A percentile compares a stretch with the other conserved stretches of the same genome.
These are phyloP conservation scores for Agrilus cyanescens DNA, from an alignment of 2,888 invertebrate genomes.

Conservation along the genomic window DNA sequence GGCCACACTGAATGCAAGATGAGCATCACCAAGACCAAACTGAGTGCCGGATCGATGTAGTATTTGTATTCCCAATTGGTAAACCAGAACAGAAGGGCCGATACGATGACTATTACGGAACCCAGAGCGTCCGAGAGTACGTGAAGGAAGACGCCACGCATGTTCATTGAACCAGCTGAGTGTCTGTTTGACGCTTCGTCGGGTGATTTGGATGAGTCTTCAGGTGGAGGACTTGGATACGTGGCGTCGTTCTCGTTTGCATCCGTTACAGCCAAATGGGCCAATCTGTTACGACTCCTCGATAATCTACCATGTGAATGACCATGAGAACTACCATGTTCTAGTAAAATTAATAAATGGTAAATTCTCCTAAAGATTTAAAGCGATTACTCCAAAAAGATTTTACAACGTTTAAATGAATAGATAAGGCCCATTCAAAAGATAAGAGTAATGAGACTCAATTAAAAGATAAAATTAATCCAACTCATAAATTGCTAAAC, in stretches of 20 bases:
- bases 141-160: constrained; percentile 99
- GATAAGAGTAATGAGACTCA: no score
- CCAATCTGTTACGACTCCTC: constrained; percentile 45
- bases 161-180: constrained; percentile 84
- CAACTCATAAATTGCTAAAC: no score
- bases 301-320: constrained; percentile 52
- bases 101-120: constrained; percentile 80
- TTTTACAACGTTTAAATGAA: not conserved
- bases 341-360: constrained; percentile 34
- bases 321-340: constrained; percentile 59
- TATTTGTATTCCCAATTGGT: constrained; percentile 69
- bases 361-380: not conserved
- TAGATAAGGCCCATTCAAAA: no score
- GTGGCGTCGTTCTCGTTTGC: constrained; percentile 62
- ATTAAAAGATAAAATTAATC: no score
- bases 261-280: constrained; percentile 51
- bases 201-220: constrained; percentile 9
- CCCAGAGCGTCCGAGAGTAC: constrained; percentile 95
- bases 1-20: constrained; percentile 89
- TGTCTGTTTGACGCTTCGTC: constrained; percentile 20
- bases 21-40: constrained; percentile 75
- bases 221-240: constrained; percentile 38
- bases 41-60: constrained; percentile 92
- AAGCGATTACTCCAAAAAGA: no score
- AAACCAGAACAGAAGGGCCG: constrained; percentile 61